A percentile compares a stretch with the other conserved stretches of the same genome.
Evolutionary conservation across 2,888 invertebrate species (phyloP).

Genomic region (Parnassius orleans): DNA sequence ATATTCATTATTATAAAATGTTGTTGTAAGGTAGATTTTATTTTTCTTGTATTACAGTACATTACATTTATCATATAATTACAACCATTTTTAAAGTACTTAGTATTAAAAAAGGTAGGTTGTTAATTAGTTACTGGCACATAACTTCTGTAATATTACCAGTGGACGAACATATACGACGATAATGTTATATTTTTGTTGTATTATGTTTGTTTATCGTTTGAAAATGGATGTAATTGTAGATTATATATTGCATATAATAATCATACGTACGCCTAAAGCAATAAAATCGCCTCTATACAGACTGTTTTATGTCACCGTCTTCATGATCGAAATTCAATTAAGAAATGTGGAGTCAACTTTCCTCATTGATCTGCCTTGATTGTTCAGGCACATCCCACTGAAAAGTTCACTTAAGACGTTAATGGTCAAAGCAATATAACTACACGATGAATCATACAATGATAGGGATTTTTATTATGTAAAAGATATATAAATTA

Average conservation of each 20-base stretch:
- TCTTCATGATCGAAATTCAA: slow-evolving; percentile 31
- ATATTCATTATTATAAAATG: slow-evolving; percentile 27
- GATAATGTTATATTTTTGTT: not conserved
- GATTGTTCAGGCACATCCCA: slow-evolving; percentile 3
- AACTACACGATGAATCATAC: slow-evolving; percentile 1
- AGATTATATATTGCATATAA: slow-evolving; percentile 36
- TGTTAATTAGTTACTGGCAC: too few species aligned
- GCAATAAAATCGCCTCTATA: slow-evolving; percentile 56
- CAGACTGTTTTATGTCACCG: slow-evolving; percentile 40
- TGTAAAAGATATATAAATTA: slow-evolving; percentile 20
- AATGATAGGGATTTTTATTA: not conserved
- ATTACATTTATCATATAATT: not conserved
- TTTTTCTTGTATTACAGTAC: not conserved
- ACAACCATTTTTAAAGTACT: too few species aligned
- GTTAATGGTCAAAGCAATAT: not conserved
- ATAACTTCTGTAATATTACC: too few species aligned
- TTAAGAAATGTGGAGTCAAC: slow-evolving; percentile 31
- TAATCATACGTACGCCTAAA: slow-evolving; percentile 48
- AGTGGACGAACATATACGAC: too few species aligned
- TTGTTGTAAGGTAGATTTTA: slow-evolving; percentile 19
- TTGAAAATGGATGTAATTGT: not conserved
- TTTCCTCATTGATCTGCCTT: slow-evolving; percentile 34
- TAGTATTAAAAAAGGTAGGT: too few species aligned
- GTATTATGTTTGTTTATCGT: not conserved
- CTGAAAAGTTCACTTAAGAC: slow-evolving; percentile 9